Percentiles rank a stretch among this genome's conserved stretches.
Evolutionary conservation across 2,888 invertebrate species (phyloP).

Genomic region (Orchestes rusci): DNA sequence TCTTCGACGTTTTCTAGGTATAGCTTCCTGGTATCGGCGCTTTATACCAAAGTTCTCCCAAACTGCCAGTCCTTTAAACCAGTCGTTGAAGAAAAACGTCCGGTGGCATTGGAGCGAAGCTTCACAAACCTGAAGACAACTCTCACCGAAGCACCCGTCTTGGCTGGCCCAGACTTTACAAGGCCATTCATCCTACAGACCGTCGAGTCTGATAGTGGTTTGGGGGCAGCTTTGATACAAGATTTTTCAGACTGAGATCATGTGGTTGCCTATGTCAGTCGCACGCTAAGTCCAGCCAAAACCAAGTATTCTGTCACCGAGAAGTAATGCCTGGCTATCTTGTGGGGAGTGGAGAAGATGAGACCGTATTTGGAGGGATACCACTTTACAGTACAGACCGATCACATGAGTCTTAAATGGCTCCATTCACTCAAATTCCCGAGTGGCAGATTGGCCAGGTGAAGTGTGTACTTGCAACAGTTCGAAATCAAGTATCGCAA

Average conservation of each 20-base stretch:
- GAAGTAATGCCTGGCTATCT: no score
- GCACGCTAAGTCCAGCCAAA: not conserved
- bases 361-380: no score
- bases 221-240: constrained; percentile 8
- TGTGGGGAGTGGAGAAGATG: no score
- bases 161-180: constrained; percentile 3
- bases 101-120: not conserved
- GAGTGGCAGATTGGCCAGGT: no score
- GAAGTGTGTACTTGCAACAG: no score
- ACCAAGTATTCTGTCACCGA: constrained; percentile 24
- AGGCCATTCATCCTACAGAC: not conserved
- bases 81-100: constrained; percentile 7
- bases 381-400: no score
- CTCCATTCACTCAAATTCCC: no score
- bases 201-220: constrained; percentile 3
- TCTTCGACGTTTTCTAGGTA: constrained; percentile 7
- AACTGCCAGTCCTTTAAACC: no score
- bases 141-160: no score
- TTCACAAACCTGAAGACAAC: constrained; percentile 1
- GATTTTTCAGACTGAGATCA: no score
- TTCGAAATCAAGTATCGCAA: constrained; percentile 30
- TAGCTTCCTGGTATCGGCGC: constrained; percentile 10
- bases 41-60: constrained; percentile 7
- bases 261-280: no score
- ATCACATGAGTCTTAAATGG: no score